phyloP scores from a whole-genome alignment of 64 coral and sea anemone genomes.

The Pocillopora damicornis region DNA sequence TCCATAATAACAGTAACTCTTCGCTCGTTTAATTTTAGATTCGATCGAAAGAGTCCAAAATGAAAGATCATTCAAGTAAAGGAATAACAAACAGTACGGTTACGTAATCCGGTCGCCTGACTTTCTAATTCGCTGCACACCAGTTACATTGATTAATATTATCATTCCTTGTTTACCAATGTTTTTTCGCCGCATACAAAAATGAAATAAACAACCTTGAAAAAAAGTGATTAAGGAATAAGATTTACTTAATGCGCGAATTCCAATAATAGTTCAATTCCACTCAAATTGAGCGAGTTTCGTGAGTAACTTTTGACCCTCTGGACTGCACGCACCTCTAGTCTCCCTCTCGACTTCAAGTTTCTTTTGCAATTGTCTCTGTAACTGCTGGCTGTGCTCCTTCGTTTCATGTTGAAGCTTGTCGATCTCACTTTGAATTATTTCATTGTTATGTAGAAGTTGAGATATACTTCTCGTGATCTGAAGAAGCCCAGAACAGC shows the following conservation, averaged over 20 bases:
- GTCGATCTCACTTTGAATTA: constrained; percentile 75
- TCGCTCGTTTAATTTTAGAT: too few relatives aligned
- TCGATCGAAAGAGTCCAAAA: too few relatives aligned
- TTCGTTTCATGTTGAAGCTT: constrained; percentile 62
- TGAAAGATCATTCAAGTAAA: too few relatives aligned
- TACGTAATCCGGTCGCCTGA: too few relatives aligned
- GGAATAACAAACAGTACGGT: too few relatives aligned
- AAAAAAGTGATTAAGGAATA: too few relatives aligned
- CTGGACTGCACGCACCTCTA: constrained; percentile 13
- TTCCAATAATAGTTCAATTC: not conserved
- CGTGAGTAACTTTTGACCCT: constrained; percentile 21
- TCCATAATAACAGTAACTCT: too few relatives aligned
- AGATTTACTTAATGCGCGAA: not conserved
- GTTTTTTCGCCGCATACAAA: too few relatives aligned
- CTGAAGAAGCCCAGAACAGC: constrained; percentile 74
- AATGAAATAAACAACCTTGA: too few relatives aligned
- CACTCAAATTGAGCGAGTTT: constrained; percentile 14
- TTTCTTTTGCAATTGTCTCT: constrained; percentile 65
- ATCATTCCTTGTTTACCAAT: too few relatives aligned
- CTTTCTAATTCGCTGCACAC: too few relatives aligned
- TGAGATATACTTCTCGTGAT: constrained; percentile 68
- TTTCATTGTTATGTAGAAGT: constrained; percentile 72
- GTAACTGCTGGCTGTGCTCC: constrained; percentile 49
- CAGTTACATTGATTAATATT: too few relatives aligned
- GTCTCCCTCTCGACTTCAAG: constrained; percentile 37